phyloP scores from a whole-genome alignment of 1,140 invertebrate species.

The Bicyclus anynana region DNA sequence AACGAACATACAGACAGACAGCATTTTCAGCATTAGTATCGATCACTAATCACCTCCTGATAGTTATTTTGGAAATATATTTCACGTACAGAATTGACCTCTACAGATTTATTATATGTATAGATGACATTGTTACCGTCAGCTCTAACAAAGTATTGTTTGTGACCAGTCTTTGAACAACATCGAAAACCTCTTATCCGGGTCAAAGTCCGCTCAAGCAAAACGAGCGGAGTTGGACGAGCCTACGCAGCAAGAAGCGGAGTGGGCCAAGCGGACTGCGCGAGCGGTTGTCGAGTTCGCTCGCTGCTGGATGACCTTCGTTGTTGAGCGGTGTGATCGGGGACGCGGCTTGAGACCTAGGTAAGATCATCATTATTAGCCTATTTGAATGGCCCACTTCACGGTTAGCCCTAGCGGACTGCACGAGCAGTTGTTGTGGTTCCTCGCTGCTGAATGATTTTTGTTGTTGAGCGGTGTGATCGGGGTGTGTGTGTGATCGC shows the following conservation, averaged over 20 bases:
- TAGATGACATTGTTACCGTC: too few relatives aligned
- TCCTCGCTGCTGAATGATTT: constrained; percentile 92
- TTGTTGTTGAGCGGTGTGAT: constrained; percentile 89
- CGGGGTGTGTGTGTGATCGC: constrained; percentile 88
- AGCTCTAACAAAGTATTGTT: too few relatives aligned
- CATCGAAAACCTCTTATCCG: constrained; percentile 42
- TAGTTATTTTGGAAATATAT: too few relatives aligned
- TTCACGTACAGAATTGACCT: too few relatives aligned
- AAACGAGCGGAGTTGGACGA: constrained; percentile 4
- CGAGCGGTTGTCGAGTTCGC: constrained; percentile 85
- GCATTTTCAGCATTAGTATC: too few relatives aligned
- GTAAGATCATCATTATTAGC: constrained; percentile 34
- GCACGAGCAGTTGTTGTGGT: constrained; percentile 82
- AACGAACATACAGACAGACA: too few relatives aligned
- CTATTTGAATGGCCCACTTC: too few relatives aligned
- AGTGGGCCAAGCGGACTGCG: constrained; percentile 46
- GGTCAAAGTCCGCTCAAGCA: constrained; percentile 4
- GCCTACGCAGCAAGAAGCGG: constrained; percentile 27
- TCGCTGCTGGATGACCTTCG: constrained; percentile 92
- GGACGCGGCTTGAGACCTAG: constrained; percentile 88
- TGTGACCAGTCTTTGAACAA: constrained; percentile 28
- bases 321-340: constrained; percentile 87
- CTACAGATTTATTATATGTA: too few relatives aligned
- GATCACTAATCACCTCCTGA: too few relatives aligned
- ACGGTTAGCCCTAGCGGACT: constrained; percentile 46